phyloP scores from a whole-genome alignment of 2,113 vertebrate genomes.

The Callaeas wilsoni region DNA sequence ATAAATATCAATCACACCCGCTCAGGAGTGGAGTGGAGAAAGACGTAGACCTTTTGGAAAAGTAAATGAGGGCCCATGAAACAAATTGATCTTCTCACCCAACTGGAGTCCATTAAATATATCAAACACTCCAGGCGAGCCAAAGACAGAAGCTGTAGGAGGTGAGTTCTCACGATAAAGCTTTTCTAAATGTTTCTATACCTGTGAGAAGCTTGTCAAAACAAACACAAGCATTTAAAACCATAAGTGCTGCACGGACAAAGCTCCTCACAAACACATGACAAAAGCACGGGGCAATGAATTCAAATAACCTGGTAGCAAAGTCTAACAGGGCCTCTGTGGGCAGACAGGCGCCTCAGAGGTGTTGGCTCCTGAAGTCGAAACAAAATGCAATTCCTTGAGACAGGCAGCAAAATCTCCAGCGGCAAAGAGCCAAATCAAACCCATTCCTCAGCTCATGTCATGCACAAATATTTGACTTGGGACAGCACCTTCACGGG shows the following conservation, averaged over 20 bases:
- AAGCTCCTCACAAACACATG: neutral
- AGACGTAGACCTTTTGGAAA: neutral
- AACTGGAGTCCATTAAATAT: neutral
- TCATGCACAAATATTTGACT: neutral
- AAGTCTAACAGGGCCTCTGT: neutral
- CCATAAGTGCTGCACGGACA: neutral
- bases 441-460: neutral
- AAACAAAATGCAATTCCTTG: neutral
- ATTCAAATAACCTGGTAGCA: neutral
- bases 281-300: neutral
- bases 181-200: neutral
- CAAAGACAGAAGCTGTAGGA: neutral
- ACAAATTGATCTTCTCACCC: neutral
- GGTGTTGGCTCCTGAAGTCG: neutral
- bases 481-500: neutral
- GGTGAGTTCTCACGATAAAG: neutral
- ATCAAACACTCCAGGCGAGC: neutral
- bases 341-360: neutral
- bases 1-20: neutral
- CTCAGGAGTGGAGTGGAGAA: neutral
- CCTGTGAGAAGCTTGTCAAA: neutral
- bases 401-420: constrained; percentile 6
- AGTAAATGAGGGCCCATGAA: neutral
- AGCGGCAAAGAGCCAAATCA: neutral
- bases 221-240: neutral